Base-by-base conservation (phyloP, 23 tunicate species). In the Diplosoma virens region DNA sequence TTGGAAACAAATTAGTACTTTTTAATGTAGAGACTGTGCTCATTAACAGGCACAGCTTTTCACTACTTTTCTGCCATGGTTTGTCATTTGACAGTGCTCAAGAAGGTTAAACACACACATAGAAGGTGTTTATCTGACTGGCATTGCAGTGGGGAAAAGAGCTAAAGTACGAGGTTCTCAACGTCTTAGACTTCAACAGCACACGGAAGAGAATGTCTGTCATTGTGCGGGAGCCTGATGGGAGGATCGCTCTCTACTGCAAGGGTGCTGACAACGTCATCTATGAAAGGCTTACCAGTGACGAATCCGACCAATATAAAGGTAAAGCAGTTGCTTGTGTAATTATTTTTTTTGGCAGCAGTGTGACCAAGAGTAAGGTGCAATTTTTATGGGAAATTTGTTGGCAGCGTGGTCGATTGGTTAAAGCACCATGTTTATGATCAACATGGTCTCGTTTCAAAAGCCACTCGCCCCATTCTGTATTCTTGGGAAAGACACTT, bases 231-330 rank as follows among this genome's bases (percentile, higher is more conserved):
- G 46, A 20, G 16, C 79, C 84, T 4, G 77, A 75, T 14, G 91
- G 80, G 3, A 33, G 46, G 35, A 87, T 95, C 37, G 65, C 69
- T 3, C 82, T 95, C 6, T 55, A 89, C 78, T 95, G 99, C 87
- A 95, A 95, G 68, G 99, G 99, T 25, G 99, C 99, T 0, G 99
- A 95, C 59, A 85, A 84, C 67, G 95, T 88, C 41, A 88, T 95
- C 32, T 84, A 30, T 34, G 87, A 84, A 30, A 65, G 99, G 37
- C 37, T 95, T 18, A 20, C 78, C 0, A 58, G 47, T 0, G 82
- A 80, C 0, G 67, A 86, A 4, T 4, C 6, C 63, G 21, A 11
- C 6, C 24, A 56, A 20, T 25, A 56, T 25, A 16, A 4, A 56
- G 63, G 63, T 56, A 41, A 41, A 41, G 1, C 41, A 75, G n/a